Conservation (phyloP, 1,140 invertebrate genomes). For the Lineus longissimus region DNA sequence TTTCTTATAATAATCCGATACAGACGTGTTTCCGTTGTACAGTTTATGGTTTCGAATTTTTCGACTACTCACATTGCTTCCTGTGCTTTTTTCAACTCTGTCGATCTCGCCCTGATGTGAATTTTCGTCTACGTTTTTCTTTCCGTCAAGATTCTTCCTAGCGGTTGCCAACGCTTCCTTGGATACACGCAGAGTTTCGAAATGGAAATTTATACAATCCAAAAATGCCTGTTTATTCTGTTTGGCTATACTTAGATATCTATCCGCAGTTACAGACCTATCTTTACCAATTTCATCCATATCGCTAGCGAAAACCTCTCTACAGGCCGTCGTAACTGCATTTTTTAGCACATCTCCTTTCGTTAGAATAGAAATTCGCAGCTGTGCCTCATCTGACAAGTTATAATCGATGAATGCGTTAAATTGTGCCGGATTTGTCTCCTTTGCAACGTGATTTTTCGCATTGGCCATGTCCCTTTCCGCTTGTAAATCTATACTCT, state of each 20-base stretch:
- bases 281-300: not conserved
- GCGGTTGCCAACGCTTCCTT: not conserved
- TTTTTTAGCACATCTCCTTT: not conserved
- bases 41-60: not conserved
- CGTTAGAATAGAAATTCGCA: not conserved
- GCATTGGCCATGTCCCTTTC: not conserved
- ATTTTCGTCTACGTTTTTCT: not conserved
- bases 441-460: not conserved
- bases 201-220: constrained; percentile 1
- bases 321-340: not conserved
- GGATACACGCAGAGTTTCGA: not conserved
- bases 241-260: not conserved
- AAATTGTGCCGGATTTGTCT: not conserved
- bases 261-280: not conserved
- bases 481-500: not conserved
- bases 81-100: not conserved
- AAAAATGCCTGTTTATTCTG: not conserved
- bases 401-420: not conserved
- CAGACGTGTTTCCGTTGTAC: not conserved
- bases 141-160: too few species aligned
- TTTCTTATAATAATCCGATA: not conserved
- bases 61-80: not conserved
- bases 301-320: not conserved
- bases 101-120: not conserved
- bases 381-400: too few species aligned